These are phyloP conservation scores for Pectinophora gossypiella DNA, from an alignment of 1,140 invertebrate genomes.

Conservation along the genomic window DNA sequence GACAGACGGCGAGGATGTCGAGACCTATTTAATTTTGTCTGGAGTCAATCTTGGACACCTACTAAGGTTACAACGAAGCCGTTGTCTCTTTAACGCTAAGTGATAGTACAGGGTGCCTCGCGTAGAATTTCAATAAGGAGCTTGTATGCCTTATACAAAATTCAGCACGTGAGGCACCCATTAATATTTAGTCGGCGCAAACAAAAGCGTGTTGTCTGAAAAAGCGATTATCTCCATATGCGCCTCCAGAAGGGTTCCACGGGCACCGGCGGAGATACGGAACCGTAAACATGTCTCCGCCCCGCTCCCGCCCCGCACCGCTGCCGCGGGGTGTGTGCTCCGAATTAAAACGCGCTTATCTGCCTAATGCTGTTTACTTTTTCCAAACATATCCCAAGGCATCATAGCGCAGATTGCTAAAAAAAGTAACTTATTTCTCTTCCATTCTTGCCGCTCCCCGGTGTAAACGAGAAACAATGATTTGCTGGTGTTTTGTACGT, in stretches of 20 bases:
- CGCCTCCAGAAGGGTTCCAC: neutral
- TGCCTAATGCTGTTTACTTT: neutral
- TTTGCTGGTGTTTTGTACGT: neutral
- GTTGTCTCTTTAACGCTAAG: too few species aligned
- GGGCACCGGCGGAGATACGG: neutral
- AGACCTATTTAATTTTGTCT: neutral
- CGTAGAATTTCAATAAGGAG: neutral
- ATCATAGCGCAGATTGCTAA: neutral
- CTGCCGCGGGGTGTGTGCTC: neutral
- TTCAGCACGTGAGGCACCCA: neutral
- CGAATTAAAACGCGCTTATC: neutral
- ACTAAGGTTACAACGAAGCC: too few species aligned
- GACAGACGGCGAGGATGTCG: neutral
- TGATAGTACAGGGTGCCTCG: neutral
- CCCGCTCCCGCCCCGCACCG: neutral
- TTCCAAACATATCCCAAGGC: neutral
- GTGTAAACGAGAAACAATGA: neutral
- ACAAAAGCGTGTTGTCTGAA: constrained; percentile 3
- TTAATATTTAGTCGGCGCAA: neutral
- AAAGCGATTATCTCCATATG: constrained; percentile 3
- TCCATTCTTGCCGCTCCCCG: neutral
- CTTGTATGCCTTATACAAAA: neutral
- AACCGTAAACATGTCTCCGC: constrained; percentile 1
- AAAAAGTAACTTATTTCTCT: neutral
- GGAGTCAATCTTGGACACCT: too few species aligned